These are phyloP conservation scores for Struthidea cinerea DNA, from an alignment of 2,113 vertebrate species.

Conservation along the genomic window DNA sequence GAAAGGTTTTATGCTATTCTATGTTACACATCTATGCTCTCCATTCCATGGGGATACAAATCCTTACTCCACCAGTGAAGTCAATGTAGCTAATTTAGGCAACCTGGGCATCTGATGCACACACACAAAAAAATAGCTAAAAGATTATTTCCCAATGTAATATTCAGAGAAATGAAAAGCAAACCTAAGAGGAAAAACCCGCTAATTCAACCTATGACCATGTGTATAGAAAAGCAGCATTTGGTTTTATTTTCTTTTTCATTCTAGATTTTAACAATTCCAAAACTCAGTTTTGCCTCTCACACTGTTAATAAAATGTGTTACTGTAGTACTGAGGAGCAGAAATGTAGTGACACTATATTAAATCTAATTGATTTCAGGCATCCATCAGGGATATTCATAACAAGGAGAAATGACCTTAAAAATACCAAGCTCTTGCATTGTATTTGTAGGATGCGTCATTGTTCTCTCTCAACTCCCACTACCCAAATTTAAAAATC, in stretches of 20 bases:
- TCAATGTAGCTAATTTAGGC: background rate
- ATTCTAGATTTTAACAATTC: background rate
- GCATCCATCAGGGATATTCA: background rate
- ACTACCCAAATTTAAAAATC: background rate
- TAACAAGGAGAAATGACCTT: background rate
- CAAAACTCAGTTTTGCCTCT: background rate
- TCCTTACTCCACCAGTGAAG: background rate
- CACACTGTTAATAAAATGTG: background rate
- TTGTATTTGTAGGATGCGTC: background rate
- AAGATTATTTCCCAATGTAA: background rate
- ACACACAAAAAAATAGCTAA: background rate
- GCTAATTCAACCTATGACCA: background rate
- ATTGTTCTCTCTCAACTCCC: background rate
- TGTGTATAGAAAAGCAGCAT: background rate
- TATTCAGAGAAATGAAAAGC: background rate
- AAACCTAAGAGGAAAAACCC: background rate
- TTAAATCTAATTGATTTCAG: background rate
- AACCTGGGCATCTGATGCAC: background rate
- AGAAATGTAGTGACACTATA: background rate
- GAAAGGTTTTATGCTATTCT: background rate
- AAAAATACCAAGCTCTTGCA: background rate
- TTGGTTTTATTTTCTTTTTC: background rate
- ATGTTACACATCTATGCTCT: background rate
- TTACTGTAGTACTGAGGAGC: background rate
- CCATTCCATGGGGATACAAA: background rate